Percentiles rank a stretch among this genome's conserved stretches.
Conservation (phyloP, 2,113 vertebrate genomes). For the Haemorhous mexicanus region DNA sequence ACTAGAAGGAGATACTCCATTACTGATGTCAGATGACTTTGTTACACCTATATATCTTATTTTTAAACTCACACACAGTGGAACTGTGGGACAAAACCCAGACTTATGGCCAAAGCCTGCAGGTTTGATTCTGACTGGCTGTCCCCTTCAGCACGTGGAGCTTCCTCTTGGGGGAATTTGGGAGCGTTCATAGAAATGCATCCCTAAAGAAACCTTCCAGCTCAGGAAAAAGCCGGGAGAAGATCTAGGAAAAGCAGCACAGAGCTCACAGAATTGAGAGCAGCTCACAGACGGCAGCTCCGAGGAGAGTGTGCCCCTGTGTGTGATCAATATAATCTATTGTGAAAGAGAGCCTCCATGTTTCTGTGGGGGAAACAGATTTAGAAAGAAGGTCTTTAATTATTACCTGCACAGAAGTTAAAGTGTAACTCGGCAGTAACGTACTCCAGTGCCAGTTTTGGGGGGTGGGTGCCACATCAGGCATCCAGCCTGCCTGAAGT, state of each 20-base stretch:
- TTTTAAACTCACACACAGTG: not conserved
- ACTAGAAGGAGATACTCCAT: not conserved
- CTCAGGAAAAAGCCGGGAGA: not conserved
- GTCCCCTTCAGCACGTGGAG: not conserved
- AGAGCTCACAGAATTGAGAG: fast-evolving
- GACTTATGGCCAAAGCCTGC: not conserved
- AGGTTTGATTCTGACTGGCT: not conserved
- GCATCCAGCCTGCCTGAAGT: conserved; percentile 9
- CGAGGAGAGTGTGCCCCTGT: fast-evolving
- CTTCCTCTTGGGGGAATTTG: not conserved
- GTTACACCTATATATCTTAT: not conserved
- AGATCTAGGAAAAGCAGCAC: not conserved
- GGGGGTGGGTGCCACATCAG: not conserved
- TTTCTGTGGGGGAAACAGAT: not conserved
- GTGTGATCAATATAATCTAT: not conserved
- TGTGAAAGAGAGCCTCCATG: not conserved
- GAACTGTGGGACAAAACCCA: not conserved
- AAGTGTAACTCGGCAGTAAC: conserved; percentile 47
- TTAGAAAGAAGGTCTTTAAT: conserved; percentile 63
- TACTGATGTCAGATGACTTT: not conserved
- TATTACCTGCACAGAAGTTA: conserved; percentile 65
- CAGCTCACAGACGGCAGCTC: not conserved
- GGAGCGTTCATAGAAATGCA: not conserved
- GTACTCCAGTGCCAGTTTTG: not conserved
- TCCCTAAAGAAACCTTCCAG: not conserved